Evolutionary conservation across 2,888 invertebrate genomes (phyloP), one percentile per base, ranked within the genome.

Genomic region (Exephanes ischioxanthus): DNA sequence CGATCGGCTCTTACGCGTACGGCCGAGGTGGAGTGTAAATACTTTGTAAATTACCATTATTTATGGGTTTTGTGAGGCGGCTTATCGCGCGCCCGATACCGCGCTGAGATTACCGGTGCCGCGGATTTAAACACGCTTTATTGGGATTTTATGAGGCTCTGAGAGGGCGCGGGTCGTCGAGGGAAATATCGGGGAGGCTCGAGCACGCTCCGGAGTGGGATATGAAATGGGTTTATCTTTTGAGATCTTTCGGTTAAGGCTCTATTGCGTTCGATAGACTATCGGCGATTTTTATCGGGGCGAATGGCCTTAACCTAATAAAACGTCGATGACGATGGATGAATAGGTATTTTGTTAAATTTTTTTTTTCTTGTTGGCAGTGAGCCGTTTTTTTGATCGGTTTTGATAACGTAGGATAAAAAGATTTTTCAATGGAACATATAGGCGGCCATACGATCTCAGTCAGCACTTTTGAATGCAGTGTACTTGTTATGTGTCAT

Each of bases 11-110:
- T 70, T 70, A 48, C 4, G 45, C 45, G 45, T 53, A 66, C n/a
- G 70, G 55, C 63, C 14, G 58, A 37, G 41, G 48, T 26, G 79
- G 70, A 75, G 81, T 81, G 81, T 22, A 66, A 78, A 73, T 68
- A 58, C 70, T 33, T 73, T 68, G 33, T 81, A 77, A 84, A 77
- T 84, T 66, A 68, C 61, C 30, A 5, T 51, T 37, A 61, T 81
- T 75, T 45, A 71, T 76, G 48, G 45, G 22, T 33, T 71, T 22
- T 53, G 30, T 63, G 14, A 53, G 51, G 30, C 26, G 16, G n/a
- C 16, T 68, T 75, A 71, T 68, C 53, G 11, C 1, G 41, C 9
- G 14, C 11, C 66, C 63, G 63, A 33, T 33, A 63, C n/a, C 51
- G 66, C 48, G 33, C 22, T 51, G 30, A 14, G 16, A 61, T 61